Evolutionary conservation across 2,888 invertebrate genomes (phyloP).

Genomic region (Deilephila elpenor): DNA sequence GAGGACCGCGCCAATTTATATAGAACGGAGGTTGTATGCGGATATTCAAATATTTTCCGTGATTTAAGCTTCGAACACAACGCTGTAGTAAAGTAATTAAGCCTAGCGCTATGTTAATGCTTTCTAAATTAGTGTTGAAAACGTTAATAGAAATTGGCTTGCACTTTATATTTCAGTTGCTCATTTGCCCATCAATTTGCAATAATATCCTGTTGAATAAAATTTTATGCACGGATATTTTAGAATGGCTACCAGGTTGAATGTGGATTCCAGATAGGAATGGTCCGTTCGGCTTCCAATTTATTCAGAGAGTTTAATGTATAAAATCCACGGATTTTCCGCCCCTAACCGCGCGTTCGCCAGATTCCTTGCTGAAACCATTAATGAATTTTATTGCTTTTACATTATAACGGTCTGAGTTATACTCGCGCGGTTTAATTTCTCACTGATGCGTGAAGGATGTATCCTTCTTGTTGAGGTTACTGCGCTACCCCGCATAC

Average conservation of each 20-base stretch:
- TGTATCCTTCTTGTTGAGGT: constrained; percentile 20
- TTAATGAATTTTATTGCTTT: constrained; percentile 73
- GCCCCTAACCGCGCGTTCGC: constrained; percentile 56
- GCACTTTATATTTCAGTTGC: not conserved
- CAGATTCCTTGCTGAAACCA: constrained; percentile 61
- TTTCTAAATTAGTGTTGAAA: not conserved
- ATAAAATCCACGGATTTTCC: constrained; percentile 66
- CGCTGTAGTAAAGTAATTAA: not conserved
- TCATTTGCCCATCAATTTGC: constrained; percentile 40
- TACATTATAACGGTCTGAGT: constrained; percentile 55
- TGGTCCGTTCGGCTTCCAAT: constrained; percentile 72
- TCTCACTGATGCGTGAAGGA: constrained; percentile 37
- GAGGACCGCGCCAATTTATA: not conserved
- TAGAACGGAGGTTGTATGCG: not conserved
- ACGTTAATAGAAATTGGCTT: not conserved
- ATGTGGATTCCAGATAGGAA: constrained; percentile 59
- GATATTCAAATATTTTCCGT: no score
- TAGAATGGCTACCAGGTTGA: constrained; percentile 55
- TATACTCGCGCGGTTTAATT: constrained; percentile 59
- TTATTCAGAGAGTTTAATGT: constrained; percentile 72
- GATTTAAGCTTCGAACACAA: not conserved
- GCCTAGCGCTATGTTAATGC: not conserved
- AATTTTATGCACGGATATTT: constrained; percentile 59
- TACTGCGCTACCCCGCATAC: not conserved
- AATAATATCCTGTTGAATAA: constrained; percentile 49